Conservation (phyloP, 2,797 vertebrate genomes). For the Micropoecilia bifurca region DNA sequence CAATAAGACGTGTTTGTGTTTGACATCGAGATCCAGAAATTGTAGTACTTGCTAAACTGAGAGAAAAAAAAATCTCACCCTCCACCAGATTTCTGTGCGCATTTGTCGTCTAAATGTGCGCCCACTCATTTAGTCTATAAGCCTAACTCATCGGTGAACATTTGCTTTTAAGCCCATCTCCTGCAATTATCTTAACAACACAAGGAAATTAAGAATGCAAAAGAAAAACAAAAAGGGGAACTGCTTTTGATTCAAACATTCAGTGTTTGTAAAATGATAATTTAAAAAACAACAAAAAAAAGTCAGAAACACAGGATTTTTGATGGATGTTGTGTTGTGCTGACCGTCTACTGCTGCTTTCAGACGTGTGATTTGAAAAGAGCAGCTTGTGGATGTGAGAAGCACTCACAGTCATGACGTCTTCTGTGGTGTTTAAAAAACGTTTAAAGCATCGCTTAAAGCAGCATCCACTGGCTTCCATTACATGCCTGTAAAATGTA, state of each 20-base stretch:
- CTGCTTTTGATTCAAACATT: background rate
- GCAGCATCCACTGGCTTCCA: background rate
- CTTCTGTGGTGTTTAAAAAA: constrained; percentile 10
- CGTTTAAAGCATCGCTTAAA: background rate
- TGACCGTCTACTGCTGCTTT: constrained; percentile 53
- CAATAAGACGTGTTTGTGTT: background rate
- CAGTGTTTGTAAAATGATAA: constrained; percentile 11
- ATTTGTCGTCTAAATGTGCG: constrained; percentile 15
- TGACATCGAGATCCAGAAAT: constrained; percentile 21
- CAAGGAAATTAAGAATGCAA: background rate
- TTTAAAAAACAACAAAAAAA: constrained; percentile 11
- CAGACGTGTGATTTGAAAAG: constrained; percentile 53
- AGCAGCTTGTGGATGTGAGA: constrained; percentile 47
- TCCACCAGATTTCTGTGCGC: constrained; percentile 21
- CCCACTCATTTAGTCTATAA: background rate
- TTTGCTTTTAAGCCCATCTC: background rate
- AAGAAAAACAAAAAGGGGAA: background rate
- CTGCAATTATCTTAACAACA: constrained; percentile 10
- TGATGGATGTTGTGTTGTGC: constrained; percentile 33
- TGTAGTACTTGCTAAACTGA: constrained; percentile 14
- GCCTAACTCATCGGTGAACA: constrained; percentile 10
- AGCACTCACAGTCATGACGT: background rate
- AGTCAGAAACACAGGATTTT: constrained; percentile 29
- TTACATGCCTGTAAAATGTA: background rate
- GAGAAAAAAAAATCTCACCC: background rate